Percentiles rank a stretch among this genome's conserved stretches.
phyloP scores from a whole-genome alignment of 2,797 vertebrate species.

The Semaprochilodus insignis region DNA sequence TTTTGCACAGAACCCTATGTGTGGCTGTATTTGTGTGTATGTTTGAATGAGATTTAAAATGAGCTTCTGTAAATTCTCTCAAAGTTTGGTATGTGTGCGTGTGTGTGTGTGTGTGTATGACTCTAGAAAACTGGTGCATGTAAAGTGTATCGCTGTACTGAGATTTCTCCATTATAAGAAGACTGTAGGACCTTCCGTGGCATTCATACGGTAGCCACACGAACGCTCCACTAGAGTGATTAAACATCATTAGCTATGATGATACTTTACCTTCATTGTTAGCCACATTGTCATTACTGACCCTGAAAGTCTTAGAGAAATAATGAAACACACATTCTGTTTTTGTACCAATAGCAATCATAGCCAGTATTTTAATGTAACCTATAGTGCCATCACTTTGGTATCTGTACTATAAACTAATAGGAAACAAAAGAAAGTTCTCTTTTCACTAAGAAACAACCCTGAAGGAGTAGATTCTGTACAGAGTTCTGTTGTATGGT shows the following conservation, averaged over 20 bases:
- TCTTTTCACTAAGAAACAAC: not conserved
- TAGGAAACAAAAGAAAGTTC: not conserved
- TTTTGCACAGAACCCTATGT: not conserved
- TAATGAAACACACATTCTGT: not conserved
- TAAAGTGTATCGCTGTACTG: slow-evolving; percentile 10
- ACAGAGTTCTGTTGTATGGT: not conserved
- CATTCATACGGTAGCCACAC: not conserved
- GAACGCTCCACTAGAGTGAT: not conserved
- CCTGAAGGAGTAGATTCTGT: not conserved
- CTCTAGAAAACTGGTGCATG: slow-evolving; percentile 19
- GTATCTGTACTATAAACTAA: no score
- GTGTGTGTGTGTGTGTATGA: not conserved
- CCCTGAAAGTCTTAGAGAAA: no score
- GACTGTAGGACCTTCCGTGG: not conserved
- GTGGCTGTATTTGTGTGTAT: slow-evolving; percentile 12
- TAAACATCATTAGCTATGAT: no score
- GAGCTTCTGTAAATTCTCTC: slow-evolving; percentile 23
- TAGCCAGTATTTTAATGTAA: not conserved
- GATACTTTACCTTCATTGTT: no score
- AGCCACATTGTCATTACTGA: no score
- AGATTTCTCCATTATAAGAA: not conserved
- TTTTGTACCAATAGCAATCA: not conserved
- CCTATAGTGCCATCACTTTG: not conserved
- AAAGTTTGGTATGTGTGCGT: slow-evolving; percentile 10
- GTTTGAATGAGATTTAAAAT: slow-evolving; percentile 21